Percentiles rank a stretch among this genome's conserved stretches.
phyloP scores from a whole-genome alignment of 2,888 invertebrate genomes.

The Patella caerulea region DNA sequence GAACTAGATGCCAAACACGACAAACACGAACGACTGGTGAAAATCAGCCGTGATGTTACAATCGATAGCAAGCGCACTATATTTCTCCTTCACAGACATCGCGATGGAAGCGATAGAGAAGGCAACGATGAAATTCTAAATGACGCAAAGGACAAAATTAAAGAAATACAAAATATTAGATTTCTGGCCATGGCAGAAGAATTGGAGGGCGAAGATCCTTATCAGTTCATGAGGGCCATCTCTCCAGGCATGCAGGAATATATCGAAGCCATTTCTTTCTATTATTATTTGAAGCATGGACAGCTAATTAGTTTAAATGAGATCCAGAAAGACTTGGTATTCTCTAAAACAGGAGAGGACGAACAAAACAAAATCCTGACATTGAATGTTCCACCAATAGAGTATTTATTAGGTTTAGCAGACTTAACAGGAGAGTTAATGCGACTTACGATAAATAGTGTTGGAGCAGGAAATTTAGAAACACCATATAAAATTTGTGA shows the following conservation, averaged over 20 bases:
- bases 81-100: conserved; percentile 83
- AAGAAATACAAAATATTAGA: conserved; percentile 76
- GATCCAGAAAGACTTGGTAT: conserved; percentile 68
- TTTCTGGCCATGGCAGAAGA: conserved; percentile 83
- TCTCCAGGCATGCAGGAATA: conserved; percentile 82
- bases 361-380: conserved; percentile 20
- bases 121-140: conserved; percentile 75
- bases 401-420: conserved; percentile 84
- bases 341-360: conserved; percentile 19
- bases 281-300: conserved; percentile 78
- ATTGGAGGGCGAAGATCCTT: conserved; percentile 80
- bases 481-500: conserved; percentile 75
- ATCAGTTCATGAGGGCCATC: conserved; percentile 80
- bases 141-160: conserved; percentile 80
- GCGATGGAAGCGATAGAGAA: conserved; percentile 20
- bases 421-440: conserved; percentile 93
- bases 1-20: conserved; percentile 85
- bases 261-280: conserved; percentile 87
- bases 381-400: conserved; percentile 69
- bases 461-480: conserved; percentile 75
- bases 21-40: conserved; percentile 85
- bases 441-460: conserved; percentile 87
- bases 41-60: conserved; percentile 86
- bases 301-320: conserved; percentile 77
- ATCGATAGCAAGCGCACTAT: conserved; percentile 93